Percentiles rank a stretch among this genome's conserved stretches.
These are phyloP conservation scores for Pangasianodon hypophthalmus DNA, from an alignment of 2,113 vertebrate genomes.

Conservation along the genomic window DNA sequence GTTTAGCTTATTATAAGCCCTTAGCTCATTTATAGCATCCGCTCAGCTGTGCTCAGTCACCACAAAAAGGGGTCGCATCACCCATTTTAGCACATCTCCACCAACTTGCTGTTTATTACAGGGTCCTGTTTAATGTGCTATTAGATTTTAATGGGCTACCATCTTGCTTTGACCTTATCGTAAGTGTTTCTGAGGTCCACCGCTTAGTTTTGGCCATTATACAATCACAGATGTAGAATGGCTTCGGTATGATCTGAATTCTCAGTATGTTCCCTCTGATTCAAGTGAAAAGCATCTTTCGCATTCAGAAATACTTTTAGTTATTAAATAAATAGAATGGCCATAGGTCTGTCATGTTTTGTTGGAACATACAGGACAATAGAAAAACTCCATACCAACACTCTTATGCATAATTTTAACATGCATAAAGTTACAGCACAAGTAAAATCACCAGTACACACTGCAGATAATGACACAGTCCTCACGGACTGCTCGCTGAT, in stretches of 20 bases:
- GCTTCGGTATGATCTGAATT: not conserved
- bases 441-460: not conserved
- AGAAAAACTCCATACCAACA: not conserved
- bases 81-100: not conserved
- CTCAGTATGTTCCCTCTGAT: not conserved
- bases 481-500: not conserved
- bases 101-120: not conserved
- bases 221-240: not conserved
- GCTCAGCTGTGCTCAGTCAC: not conserved
- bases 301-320: not conserved
- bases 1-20: not conserved
- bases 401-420: not conserved
- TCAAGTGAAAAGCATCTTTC: not conserved
- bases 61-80: not conserved
- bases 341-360: not conserved
- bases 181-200: not conserved
- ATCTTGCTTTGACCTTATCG: not conserved
- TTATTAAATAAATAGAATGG: not conserved
- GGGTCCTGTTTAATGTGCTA: not conserved
- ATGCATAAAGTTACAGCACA: not conserved
- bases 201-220: not conserved
- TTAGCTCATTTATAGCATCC: not conserved
- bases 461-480: not conserved
- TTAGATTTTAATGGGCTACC: not conserved
- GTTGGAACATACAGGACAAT: not conserved